Conservation (phyloP, 2,113 vertebrate genomes). For the Pteronura brasiliensis region DNA sequence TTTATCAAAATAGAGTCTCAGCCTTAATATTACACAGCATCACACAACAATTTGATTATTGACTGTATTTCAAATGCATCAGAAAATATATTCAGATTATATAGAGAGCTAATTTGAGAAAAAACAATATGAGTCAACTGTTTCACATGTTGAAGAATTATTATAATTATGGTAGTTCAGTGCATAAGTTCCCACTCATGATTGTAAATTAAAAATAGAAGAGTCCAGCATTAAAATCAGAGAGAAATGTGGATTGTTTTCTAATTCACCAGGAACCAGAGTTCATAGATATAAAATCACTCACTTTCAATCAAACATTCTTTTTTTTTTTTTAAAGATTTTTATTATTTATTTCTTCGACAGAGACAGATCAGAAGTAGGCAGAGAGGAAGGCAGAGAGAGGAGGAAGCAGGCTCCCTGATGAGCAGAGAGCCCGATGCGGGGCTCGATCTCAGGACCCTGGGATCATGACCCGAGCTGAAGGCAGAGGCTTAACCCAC, state of each 20-base stretch:
- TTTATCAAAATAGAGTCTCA: background rate
- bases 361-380: no score
- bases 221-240: background rate
- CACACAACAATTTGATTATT: background rate
- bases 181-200: background rate
- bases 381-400: no score
- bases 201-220: background rate
- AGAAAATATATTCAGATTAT: conserved; percentile 10
- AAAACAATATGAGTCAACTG: background rate
- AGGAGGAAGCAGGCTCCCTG: no score
- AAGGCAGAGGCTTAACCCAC: no score
- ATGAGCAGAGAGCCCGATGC: no score
- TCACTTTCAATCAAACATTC: background rate
- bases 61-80: background rate
- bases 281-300: background rate
- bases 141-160: background rate
- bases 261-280: background rate
- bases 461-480: no score
- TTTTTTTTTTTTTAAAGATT: no score
- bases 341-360: no score
- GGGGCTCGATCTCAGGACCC: no score
- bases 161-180: background rate
- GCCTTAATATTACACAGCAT: background rate
- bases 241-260: background rate
- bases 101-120: background rate